Evolutionary conservation across 64 coral and sea anemone genomes (phyloP).

Genomic region (Stichodactyla helianthus): DNA sequence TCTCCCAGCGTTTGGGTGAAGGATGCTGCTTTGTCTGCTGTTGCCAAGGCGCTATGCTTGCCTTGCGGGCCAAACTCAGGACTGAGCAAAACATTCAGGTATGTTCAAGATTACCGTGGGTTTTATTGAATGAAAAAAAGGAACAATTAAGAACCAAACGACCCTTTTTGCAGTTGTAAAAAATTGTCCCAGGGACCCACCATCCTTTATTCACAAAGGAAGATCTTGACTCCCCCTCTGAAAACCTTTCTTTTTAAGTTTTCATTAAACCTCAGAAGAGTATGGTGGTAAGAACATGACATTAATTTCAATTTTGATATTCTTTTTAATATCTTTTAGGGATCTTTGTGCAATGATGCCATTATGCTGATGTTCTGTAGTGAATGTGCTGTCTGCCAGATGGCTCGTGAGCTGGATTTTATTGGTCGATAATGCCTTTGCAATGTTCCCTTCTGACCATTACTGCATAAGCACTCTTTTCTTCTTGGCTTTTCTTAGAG

Average conservation of each 20-base stretch:
- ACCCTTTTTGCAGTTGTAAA: too few relatives aligned
- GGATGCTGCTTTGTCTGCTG: conserved; percentile 49
- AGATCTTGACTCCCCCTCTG: too few relatives aligned
- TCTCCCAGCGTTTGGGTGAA: conserved; percentile 65
- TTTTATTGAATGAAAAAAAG: neutral
- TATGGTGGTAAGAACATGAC: too few relatives aligned
- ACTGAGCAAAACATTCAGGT: conserved; percentile 68
- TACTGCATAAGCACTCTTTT: neutral
- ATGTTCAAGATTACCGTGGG: neutral
- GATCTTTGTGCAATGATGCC: conserved; percentile 62
- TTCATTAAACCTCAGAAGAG: too few relatives aligned
- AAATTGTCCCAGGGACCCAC: too few relatives aligned
- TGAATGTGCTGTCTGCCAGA: conserved; percentile 55
- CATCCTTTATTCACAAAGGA: too few relatives aligned
- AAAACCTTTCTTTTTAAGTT: too few relatives aligned
- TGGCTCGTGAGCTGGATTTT: conserved; percentile 57
- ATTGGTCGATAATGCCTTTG: conserved; percentile 27
- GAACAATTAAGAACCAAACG: too few relatives aligned
- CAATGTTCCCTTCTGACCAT: neutral
- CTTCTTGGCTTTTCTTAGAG: neutral
- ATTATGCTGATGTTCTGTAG: conserved; percentile 16
- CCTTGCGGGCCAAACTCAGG: conserved; percentile 57
- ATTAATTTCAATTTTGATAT: neutral
- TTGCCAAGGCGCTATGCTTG: conserved; percentile 6
- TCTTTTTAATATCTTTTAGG: conserved; percentile 10